Base-by-base conservation (phyloP, 2,888 invertebrate genomes). In the Epinotia demarniana region DNA sequence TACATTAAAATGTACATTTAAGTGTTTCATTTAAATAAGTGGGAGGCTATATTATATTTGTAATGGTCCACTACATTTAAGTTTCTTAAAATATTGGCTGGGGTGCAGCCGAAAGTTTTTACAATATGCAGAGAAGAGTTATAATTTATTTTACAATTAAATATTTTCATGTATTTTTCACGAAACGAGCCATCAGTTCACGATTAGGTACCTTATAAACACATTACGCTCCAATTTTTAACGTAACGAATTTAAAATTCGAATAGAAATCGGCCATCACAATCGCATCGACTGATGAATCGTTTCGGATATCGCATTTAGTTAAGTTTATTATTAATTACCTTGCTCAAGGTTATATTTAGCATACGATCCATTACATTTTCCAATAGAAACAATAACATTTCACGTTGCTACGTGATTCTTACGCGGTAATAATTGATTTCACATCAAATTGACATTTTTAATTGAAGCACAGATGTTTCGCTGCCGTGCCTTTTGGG, bases 401-500 rank as follows among this genome's bases (percentile, higher is more conserved):
- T 71, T 49, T 61, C 67, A 62, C 39, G 49, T 68, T 53, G 33
- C 23, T 23, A 57, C 55, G 75, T 53, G 55, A 49, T 46, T 71
- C 75, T 72, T 75, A 75, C 67, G 61, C 62, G 49, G 67, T 75
- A 75, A 57, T 83, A 83, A 81, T 85, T 84, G 81, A 84, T 73
- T 73, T 73, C 82, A 83, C 81, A 84, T 85, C 81, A 85, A 91
- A 91, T 92, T 91, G 91, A 92, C 91, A 86, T 87, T 86, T 81
- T 82, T 92, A 91, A 92, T 91, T 92, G 91, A 89, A 89, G 84
- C 83, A 81, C 80, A 81, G 78, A 79, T 80, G 46, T 60, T 75
- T 23, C 66, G 64, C 70, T 75, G 43, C 58, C 74, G 49, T 55
- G 27, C 43, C 16, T 16, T 27, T 62, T 9, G 46, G 66, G 66